A percentile compares a stretch with the other conserved stretches of the same genome.
Evolutionary conservation across 2,888 invertebrate species (phyloP).

Genomic region (Subacronicta megacephala): DNA sequence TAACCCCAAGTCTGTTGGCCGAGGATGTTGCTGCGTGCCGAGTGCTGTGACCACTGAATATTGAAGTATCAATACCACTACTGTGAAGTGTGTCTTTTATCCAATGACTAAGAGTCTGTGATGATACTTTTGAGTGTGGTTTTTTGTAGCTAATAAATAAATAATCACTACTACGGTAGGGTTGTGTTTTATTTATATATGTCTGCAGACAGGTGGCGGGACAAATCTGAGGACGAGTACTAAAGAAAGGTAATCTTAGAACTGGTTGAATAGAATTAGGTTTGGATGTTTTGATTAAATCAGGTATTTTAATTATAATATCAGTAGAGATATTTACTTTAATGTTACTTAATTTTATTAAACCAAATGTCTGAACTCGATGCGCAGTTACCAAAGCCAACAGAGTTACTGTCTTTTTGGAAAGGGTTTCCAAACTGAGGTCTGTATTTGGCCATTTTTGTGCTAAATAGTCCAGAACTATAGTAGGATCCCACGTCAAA

Average conservation of each 20-base stretch:
- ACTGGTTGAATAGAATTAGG: conserved; percentile 3
- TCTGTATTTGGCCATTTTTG: conserved; percentile 11
- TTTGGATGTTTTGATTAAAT: conserved; percentile 9
- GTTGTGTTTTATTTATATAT: conserved; percentile 6
- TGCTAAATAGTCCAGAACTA: conserved; percentile 18
- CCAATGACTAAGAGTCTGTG: conserved; percentile 14
- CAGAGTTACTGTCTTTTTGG: conserved; percentile 10
- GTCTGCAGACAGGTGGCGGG: not conserved
- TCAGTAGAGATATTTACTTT: not conserved
- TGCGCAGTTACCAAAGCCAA: not conserved
- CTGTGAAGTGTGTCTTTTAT: conserved; percentile 11
- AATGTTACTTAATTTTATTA: conserved; percentile 11
- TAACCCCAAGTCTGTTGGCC: conserved; percentile 10
- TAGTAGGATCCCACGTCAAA: conserved; percentile 23
- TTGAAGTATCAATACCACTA: conserved; percentile 9
- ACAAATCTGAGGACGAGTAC: conserved; percentile 11
- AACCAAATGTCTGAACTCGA: conserved; percentile 5
- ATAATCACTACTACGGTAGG: not conserved
- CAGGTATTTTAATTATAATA: conserved; percentile 12
- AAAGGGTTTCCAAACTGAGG: conserved; percentile 8
- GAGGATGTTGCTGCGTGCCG: conserved; percentile 10
- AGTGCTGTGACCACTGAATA: conserved; percentile 11
- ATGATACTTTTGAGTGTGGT: conserved; percentile 5
- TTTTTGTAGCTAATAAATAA: conserved; percentile 10
- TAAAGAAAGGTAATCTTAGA: conserved; percentile 8